These are phyloP conservation scores for Hylyphantes graminicola DNA, from an alignment of 1,140 invertebrate genomes.

Conservation along the genomic window DNA sequence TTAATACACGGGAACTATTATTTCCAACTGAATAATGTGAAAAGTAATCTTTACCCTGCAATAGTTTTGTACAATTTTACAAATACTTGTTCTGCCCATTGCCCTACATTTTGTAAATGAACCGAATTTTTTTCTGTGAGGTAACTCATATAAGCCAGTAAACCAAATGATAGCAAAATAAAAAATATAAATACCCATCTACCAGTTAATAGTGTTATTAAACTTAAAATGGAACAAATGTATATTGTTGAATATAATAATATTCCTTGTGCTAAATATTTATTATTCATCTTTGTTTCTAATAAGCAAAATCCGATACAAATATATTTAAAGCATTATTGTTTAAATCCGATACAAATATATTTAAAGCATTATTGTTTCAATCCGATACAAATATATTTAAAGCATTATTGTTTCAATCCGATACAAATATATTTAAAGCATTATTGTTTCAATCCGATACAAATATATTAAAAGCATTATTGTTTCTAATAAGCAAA, in stretches of 20 bases:
- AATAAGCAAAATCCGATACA: neutral
- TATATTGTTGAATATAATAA: constrained; percentile 2
- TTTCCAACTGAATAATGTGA: no score
- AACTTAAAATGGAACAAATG: neutral
- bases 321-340: neutral
- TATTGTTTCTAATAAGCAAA: constrained; percentile 5
- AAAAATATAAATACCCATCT: constrained; percentile 17
- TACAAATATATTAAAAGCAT: no score
- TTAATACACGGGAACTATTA: no score
- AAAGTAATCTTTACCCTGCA: no score
- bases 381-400: neutral
- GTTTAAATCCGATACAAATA: neutral
- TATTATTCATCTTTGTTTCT: neutral
- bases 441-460: no score
- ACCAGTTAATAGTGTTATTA: constrained; percentile 7
- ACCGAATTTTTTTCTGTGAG: neutral
- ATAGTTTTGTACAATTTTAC: neutral
- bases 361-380: neutral
- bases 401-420: no score
- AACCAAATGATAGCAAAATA: constrained; percentile 1
- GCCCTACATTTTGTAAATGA: neutral
- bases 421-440: no score
- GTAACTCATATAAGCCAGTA: constrained; percentile 17
- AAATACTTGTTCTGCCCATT: neutral
- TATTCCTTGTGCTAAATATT: neutral